phyloP scores from a whole-genome alignment of 2,797 vertebrate genomes.

The Poecilia gillii region DNA sequence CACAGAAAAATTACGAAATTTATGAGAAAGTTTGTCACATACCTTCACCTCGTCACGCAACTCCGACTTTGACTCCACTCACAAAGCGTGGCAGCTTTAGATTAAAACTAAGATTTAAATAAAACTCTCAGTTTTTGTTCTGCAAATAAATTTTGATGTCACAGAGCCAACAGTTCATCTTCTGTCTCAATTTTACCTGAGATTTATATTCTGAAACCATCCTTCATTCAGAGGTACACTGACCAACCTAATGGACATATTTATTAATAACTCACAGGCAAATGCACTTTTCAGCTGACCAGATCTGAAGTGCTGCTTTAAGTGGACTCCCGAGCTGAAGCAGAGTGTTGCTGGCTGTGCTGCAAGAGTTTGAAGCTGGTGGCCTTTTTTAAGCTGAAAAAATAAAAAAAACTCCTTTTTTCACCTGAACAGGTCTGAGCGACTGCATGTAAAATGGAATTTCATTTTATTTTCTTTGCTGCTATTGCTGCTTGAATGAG shows the following conservation, averaged over 20 bases:
- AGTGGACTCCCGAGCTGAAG: constrained; percentile 11
- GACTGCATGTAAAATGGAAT: constrained; percentile 43
- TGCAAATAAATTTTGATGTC: not conserved
- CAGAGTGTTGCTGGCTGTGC: not conserved
- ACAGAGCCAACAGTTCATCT: constrained; percentile 14
- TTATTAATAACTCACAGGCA: constrained; percentile 42
- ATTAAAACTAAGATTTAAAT: constrained; percentile 11
- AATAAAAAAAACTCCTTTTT: constrained; percentile 13
- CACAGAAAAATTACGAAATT: too few relatives aligned
- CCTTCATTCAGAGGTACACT: constrained; percentile 16
- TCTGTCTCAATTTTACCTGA: not conserved
- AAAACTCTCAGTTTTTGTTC: constrained; percentile 5
- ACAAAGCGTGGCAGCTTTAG: too few relatives aligned
- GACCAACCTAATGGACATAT: constrained; percentile 32
- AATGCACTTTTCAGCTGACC: constrained; percentile 23
- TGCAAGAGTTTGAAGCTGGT: constrained; percentile 17
- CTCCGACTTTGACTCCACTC: too few relatives aligned
- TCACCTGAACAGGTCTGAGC: constrained; percentile 25
- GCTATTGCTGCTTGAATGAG: constrained; percentile 45
- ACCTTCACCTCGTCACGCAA: too few relatives aligned
- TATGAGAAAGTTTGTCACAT: too few relatives aligned
- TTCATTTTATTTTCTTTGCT: constrained; percentile 53
- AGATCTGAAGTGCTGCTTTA: constrained; percentile 25
- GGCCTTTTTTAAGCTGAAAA: constrained; percentile 30
- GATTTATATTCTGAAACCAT: constrained; percentile 28